These are phyloP conservation scores for Rhynchomys soricoides DNA, from an alignment of 2,113 vertebrate species.

Conservation along the genomic window DNA sequence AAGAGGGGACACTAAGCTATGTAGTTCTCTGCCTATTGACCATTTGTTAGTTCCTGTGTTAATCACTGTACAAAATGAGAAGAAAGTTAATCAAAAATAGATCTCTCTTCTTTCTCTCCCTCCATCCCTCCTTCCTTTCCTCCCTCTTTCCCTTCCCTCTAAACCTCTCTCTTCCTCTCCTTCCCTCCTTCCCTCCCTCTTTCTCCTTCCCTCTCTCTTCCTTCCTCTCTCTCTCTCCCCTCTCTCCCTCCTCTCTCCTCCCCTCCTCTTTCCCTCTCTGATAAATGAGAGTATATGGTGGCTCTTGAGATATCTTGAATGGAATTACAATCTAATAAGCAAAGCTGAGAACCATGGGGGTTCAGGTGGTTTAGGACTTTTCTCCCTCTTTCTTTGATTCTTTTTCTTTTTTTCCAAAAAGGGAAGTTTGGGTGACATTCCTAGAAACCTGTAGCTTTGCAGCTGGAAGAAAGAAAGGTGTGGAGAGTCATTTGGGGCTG, in stretches of 20 bases:
- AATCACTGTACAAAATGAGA: not conserved
- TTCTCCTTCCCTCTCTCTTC: too few species aligned
- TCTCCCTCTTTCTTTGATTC: not conserved
- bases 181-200: too few species aligned
- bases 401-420: not conserved
- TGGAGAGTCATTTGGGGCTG: too few species aligned
- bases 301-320: not conserved
- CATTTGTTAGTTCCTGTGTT: not conserved
- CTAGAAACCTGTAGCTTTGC: not conserved
- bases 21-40: not conserved
- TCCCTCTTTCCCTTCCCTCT: too few species aligned
- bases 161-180: too few species aligned
- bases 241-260: too few species aligned
- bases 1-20: not conserved
- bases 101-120: not conserved
- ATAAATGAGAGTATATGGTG: not conserved
- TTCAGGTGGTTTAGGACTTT: not conserved
- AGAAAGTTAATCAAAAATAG: not conserved
- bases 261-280: not conserved
- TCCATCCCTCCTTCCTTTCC: too few species aligned
- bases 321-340: not conserved
- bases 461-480: not conserved
- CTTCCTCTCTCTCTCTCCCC: too few species aligned
- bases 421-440: not conserved
- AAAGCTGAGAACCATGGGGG: not conserved